Evolutionary conservation across 2,113 vertebrate genomes (phyloP).

Genomic region (Perccottus glenii): DNA sequence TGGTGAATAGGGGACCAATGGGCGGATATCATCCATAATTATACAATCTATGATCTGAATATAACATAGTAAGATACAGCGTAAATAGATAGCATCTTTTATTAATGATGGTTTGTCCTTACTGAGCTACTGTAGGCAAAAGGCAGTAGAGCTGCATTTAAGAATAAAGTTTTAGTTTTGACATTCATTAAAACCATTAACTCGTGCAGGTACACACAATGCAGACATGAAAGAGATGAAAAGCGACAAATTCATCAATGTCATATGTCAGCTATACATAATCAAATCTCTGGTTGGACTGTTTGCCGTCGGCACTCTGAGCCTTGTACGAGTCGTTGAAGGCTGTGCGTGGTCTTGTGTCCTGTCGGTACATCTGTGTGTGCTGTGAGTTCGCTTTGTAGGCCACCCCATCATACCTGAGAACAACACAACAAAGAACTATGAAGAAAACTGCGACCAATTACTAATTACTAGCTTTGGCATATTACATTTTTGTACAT

Average conservation of each 20-base stretch:
- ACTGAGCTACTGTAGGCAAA: background rate
- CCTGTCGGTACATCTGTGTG: conserved; percentile 77
- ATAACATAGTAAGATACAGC: background rate
- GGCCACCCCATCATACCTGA: conserved; percentile 84
- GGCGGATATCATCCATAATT: no score
- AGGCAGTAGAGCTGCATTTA: conserved; percentile 4
- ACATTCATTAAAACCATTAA: conserved; percentile 13
- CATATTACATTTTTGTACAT: background rate
- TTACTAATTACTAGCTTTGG: background rate
- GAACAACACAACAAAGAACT: background rate
- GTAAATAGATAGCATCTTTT: background rate
- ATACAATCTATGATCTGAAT: no score
- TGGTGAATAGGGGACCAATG: no score
- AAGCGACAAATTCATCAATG: background rate
- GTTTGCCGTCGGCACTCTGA: conserved; percentile 79
- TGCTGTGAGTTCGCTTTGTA: conserved; percentile 84
- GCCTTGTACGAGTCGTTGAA: conserved; percentile 74
- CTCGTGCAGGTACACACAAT: background rate
- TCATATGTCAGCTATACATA: conserved; percentile 80
- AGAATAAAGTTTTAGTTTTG: background rate
- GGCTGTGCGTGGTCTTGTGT: conserved; percentile 39
- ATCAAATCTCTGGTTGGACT: conserved; percentile 84
- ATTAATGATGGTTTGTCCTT: background rate
- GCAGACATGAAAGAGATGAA: background rate
- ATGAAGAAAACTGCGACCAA: background rate